These are phyloP conservation scores for Apamea epomidion DNA, from an alignment of 2,888 invertebrate species.

Conservation along the genomic window DNA sequence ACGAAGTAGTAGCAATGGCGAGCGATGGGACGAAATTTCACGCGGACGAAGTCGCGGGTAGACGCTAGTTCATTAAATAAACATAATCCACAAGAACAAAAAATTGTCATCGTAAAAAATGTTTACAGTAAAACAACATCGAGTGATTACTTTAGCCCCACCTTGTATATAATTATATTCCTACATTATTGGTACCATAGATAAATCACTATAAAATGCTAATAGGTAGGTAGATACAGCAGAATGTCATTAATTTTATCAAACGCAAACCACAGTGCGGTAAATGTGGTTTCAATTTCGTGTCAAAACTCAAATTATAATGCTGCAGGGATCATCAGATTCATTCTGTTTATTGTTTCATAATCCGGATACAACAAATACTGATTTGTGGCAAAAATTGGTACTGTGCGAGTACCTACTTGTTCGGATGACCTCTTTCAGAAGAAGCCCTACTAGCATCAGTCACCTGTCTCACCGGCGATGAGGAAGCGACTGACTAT, in stretches of 20 bases:
- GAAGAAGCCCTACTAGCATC: neutral
- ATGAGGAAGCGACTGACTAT: neutral
- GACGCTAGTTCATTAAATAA: too few relatives aligned
- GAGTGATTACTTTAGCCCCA: too few relatives aligned
- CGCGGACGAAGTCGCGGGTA: too few relatives aligned
- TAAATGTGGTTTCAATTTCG: constrained; percentile 23
- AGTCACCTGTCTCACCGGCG: neutral
- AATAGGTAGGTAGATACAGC: neutral
- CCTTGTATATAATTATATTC: too few relatives aligned
- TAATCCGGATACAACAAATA: neutral
- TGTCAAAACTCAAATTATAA: constrained; percentile 17
- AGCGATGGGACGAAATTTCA: too few relatives aligned
- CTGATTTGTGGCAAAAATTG: neutral
- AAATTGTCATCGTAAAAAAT: too few relatives aligned
- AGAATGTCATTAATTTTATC: constrained; percentile 25
- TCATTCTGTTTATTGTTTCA: neutral
- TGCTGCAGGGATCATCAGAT: neutral
- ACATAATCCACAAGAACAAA: too few relatives aligned
- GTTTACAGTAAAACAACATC: too few relatives aligned
- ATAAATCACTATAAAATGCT: too few relatives aligned
- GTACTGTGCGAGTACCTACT: neutral
- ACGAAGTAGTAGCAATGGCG: too few relatives aligned
- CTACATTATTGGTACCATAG: too few relatives aligned
- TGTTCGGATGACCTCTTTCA: neutral
- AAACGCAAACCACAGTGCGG: constrained; percentile 5